Conservation (phyloP, 2,113 vertebrate species). For the Thalassarche chlororhynchos region DNA sequence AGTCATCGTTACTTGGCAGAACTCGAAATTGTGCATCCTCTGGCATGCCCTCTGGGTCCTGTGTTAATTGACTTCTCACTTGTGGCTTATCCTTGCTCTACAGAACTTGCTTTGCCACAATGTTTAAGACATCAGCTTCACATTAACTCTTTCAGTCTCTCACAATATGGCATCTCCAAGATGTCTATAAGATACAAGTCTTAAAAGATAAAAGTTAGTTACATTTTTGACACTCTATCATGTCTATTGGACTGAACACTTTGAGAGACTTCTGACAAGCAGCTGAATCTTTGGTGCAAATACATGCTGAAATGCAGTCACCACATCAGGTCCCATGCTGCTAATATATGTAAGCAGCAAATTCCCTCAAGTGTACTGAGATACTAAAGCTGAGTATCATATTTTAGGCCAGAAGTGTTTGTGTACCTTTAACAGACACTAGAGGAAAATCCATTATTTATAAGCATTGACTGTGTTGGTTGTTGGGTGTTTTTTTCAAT, state of each 20-base stretch:
- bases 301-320: neutral
- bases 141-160: too few relatives aligned
- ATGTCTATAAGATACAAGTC: neutral
- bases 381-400: neutral
- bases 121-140: too few relatives aligned
- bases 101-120: too few relatives aligned
- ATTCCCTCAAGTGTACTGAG: neutral
- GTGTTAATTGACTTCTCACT: too few relatives aligned
- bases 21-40: too few relatives aligned
- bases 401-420: neutral
- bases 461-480: neutral
- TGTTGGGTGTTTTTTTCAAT: neutral
- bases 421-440: neutral
- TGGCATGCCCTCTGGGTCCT: too few relatives aligned
- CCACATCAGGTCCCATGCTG: neutral
- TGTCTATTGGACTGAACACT: neutral
- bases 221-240: neutral
- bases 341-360: neutral
- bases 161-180: neutral
- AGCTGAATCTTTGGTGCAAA: neutral
- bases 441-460: conserved; percentile 20
- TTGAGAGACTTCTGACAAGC: neutral
- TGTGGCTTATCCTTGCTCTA: too few relatives aligned
- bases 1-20: too few relatives aligned
- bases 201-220: neutral